Evolutionary conservation across 2,113 vertebrate genomes (phyloP).

Genomic region (Corythoichthys intestinalis): DNA sequence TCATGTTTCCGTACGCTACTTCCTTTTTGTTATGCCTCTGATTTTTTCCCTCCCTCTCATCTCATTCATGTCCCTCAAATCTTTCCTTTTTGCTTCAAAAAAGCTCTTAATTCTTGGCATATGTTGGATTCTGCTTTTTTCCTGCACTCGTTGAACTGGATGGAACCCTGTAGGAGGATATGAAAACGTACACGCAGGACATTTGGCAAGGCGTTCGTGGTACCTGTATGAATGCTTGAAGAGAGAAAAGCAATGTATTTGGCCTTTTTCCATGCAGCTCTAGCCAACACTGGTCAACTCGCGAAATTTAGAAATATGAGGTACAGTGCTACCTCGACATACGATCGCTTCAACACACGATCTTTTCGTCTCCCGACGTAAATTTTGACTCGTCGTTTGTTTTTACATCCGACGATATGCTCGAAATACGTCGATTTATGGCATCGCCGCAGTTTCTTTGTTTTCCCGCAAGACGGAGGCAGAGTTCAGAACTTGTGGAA

Average conservation of each 20-base stretch:
- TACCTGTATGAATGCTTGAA: not conserved
- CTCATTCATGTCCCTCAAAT: conserved; percentile 23
- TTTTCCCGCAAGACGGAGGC: no score
- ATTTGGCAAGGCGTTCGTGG: conserved; percentile 1
- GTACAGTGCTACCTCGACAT: no score
- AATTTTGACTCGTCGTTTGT: no score
- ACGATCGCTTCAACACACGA: no score
- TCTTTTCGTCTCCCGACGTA: no score
- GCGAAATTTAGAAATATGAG: not conserved
- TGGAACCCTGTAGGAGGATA: not conserved
- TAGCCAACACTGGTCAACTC: not conserved
- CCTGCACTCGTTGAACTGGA: conserved; percentile 2
- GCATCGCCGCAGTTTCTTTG: no score
- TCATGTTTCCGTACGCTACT: conserved; percentile 47
- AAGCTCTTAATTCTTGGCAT: conserved; percentile 7
- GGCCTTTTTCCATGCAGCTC: not conserved
- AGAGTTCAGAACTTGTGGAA: no score
- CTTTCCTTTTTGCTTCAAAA: conserved; percentile 7
- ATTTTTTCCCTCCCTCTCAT: conserved; percentile 10
- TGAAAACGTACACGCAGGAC: not conserved
- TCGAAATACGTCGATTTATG: no score
- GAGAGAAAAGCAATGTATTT: not conserved
- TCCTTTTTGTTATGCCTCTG: conserved; percentile 22
- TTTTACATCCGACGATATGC: no score
- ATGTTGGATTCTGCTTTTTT: not conserved